Conservation (phyloP, 2,113 vertebrate species). For the Tyrannus savana region DNA sequence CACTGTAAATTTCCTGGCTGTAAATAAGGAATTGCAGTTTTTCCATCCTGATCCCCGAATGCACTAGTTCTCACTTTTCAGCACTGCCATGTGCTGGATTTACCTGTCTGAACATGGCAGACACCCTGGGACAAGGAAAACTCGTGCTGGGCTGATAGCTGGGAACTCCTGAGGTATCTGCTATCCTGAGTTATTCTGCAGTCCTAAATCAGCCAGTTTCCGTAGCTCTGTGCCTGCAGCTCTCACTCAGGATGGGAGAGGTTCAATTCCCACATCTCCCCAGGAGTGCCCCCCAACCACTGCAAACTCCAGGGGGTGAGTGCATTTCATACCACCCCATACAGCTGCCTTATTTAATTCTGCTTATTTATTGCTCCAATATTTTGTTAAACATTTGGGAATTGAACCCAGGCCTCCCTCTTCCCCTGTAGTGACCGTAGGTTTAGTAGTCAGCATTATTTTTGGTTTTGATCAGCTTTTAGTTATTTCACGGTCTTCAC, state of each 20-base stretch:
- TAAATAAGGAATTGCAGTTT: background rate
- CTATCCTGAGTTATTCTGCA: background rate
- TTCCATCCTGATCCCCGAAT: background rate
- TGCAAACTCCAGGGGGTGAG: background rate
- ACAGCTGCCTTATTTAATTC: background rate
- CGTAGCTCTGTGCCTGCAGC: background rate
- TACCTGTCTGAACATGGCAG: background rate
- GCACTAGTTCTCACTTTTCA: background rate
- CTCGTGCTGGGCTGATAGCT: background rate
- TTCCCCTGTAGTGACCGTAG: background rate
- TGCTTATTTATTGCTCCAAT: background rate
- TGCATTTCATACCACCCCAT: background rate
- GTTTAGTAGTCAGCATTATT: background rate
- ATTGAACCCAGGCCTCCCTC: background rate
- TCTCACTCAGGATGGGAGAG: background rate
- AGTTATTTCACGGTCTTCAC: background rate
- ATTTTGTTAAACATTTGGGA: background rate
- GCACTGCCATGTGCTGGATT: background rate
- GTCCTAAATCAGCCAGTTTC: background rate
- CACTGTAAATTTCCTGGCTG: background rate
- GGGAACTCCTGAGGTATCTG: background rate
- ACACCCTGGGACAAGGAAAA: background rate
- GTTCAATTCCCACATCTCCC: background rate
- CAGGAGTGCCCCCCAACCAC: too few species aligned
- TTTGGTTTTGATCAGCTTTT: background rate